These are phyloP conservation scores for Nothocercus julius DNA, from an alignment of 2,113 vertebrate genomes.

Conservation along the genomic window DNA sequence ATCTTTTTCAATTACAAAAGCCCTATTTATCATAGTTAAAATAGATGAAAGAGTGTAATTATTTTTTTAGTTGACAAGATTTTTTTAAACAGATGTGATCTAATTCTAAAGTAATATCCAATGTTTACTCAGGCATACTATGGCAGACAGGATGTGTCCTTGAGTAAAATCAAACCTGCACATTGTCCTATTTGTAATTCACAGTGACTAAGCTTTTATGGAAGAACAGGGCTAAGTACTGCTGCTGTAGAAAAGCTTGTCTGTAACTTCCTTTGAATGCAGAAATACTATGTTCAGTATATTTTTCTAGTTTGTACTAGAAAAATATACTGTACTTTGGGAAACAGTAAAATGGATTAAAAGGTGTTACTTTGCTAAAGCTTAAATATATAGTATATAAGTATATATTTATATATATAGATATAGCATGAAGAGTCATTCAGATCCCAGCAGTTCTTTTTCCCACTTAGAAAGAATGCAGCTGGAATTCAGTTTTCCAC, in stretches of 20 bases:
- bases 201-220: not conserved
- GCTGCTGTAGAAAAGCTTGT: not conserved
- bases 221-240: not conserved
- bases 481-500: not conserved
- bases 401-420: no score
- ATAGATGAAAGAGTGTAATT: not conserved
- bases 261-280: not conserved
- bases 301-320: not conserved
- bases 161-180: not conserved
- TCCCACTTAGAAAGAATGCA: not conserved
- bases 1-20: not conserved
- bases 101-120: not conserved
- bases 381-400: not conserved
- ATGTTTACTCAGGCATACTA: not conserved
- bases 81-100: not conserved
- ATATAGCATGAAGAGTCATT: not conserved
- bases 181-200: not conserved
- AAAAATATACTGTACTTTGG: no score
- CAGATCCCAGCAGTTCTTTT: not conserved
- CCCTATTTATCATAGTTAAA: not conserved
- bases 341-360: not conserved
- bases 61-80: not conserved
- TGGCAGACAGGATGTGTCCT: not conserved
- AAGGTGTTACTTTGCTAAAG: constrained; percentile 1
- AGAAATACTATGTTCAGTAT: not conserved